phyloP scores from a whole-genome alignment of 2,113 vertebrate genomes.

The Epinephelus lanceolatus region DNA sequence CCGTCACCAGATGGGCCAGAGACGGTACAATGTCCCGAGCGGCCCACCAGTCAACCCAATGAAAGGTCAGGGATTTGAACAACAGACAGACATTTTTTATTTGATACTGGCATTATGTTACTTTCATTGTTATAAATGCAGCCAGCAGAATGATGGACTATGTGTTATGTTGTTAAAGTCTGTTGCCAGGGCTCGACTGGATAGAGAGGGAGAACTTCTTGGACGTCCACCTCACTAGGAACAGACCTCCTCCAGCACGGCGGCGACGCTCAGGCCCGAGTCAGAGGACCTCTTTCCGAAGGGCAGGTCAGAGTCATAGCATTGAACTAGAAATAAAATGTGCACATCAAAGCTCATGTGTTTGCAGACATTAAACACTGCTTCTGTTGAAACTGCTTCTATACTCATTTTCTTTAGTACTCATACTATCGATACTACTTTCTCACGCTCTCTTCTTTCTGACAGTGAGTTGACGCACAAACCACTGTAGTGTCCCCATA shows the following conservation, averaged over 20 bases:
- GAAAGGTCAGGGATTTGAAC: conserved; percentile 76
- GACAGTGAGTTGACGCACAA: too few species aligned
- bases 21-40: conserved; percentile 85
- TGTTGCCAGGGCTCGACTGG: conserved; percentile 85
- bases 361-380: too few species aligned
- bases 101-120: background rate
- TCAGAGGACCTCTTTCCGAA: conserved; percentile 84
- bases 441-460: too few species aligned
- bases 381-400: too few species aligned
- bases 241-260: conserved; percentile 86
- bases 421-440: too few species aligned
- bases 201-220: conserved; percentile 88
- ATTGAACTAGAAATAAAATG: background rate
- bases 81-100: background rate
- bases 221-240: conserved; percentile 87
- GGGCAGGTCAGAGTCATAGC: conserved; percentile 79
- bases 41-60: conserved; percentile 74
- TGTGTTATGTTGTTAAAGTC: conserved; percentile 61
- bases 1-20: conserved; percentile 85
- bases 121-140: background rate
- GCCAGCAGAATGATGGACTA: background rate
- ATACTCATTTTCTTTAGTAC: too few species aligned
- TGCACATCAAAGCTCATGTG: background rate
- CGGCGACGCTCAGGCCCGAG: conserved; percentile 82
- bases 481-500: too few species aligned